Evolutionary conservation across 2,888 invertebrate species (phyloP).

Genomic region (Agonopterix arenella): DNA sequence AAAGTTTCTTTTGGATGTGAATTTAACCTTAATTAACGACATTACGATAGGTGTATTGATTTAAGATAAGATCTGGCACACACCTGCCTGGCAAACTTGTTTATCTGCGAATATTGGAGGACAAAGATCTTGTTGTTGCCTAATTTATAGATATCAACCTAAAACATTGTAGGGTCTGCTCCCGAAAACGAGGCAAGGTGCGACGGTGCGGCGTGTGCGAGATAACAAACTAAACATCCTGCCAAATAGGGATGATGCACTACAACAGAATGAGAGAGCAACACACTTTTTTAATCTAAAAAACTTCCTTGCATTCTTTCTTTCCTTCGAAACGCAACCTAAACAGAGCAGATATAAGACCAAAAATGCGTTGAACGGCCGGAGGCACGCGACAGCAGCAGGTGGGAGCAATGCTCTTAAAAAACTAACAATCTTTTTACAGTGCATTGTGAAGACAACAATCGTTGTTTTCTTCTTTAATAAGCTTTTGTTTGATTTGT

Average conservation of each 20-base stretch:
- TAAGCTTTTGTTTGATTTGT: conserved; percentile 25
- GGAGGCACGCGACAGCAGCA: conserved; percentile 70
- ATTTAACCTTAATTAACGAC: conserved; percentile 58
- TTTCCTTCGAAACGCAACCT: conserved; percentile 14
- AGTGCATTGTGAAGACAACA: conserved; percentile 51
- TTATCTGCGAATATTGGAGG: conserved; percentile 53
- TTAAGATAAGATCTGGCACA: conserved; percentile 45
- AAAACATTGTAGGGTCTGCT: conserved; percentile 39
- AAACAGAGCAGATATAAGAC: conserved; percentile 18
- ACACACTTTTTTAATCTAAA: conserved; percentile 56
- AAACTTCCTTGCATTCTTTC: conserved; percentile 33
- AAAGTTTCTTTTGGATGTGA: conserved; percentile 25
- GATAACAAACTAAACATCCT: conserved; percentile 72
- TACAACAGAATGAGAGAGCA: conserved; percentile 46
- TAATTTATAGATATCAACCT: conserved; percentile 57
- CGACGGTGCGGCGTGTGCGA: conserved; percentile 59
- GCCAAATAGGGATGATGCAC: conserved; percentile 52
- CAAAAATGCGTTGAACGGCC: conserved; percentile 9
- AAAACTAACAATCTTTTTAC: conserved; percentile 64
- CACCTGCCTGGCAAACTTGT: conserved; percentile 65
- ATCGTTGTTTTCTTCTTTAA: conserved; percentile 38
- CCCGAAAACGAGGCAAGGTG: conserved; percentile 55
- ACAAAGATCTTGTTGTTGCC: conserved; percentile 56
- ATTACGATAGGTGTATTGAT: conserved; percentile 34
- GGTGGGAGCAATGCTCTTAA: conserved; percentile 64